Evolutionary conservation across 2,888 invertebrate genomes (phyloP).

Genomic region (Orchestes rusci): DNA sequence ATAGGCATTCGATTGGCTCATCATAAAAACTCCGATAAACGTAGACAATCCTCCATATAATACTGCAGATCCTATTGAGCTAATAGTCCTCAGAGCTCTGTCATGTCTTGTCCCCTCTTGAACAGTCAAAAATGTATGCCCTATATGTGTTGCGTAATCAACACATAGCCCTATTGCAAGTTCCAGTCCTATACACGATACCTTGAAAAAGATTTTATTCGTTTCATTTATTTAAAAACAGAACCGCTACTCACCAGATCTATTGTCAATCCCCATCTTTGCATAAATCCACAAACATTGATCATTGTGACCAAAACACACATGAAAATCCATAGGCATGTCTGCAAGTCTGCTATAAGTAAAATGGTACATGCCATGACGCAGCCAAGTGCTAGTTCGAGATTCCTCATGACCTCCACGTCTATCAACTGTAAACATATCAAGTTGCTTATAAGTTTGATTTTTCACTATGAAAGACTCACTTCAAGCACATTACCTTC

Average conservation of each 20-base stretch:
- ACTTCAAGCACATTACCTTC: too few relatives aligned
- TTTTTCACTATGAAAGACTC: too few relatives aligned
- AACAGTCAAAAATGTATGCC: conserved; percentile 69
- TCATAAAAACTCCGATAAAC: conserved; percentile 61
- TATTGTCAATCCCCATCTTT: conserved; percentile 73
- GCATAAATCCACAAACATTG: conserved; percentile 71
- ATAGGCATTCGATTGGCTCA: conserved; percentile 65
- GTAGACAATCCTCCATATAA: conserved; percentile 73
- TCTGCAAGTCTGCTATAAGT: conserved; percentile 67
- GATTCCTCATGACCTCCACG: conserved; percentile 67
- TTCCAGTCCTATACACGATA: conserved; percentile 70
- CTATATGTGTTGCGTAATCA: conserved; percentile 76
- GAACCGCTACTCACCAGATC: conserved; percentile 50
- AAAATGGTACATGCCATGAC: conserved; percentile 73
- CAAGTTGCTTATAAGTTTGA: too few relatives aligned
- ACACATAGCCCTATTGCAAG: conserved; percentile 76
- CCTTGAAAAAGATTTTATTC: conserved; percentile 9
- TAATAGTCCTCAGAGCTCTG: conserved; percentile 57
- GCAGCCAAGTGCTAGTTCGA: conserved; percentile 66
- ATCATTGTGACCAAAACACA: conserved; percentile 67
- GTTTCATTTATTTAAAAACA: neutral
- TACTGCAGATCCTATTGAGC: conserved; percentile 69
- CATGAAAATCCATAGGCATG: conserved; percentile 71
- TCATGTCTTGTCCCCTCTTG: conserved; percentile 49
- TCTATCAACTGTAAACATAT: conserved; percentile 51